These are phyloP conservation scores for Tetramorium bicarinatum DNA, from an alignment of 2,888 invertebrate genomes.

Conservation along the genomic window DNA sequence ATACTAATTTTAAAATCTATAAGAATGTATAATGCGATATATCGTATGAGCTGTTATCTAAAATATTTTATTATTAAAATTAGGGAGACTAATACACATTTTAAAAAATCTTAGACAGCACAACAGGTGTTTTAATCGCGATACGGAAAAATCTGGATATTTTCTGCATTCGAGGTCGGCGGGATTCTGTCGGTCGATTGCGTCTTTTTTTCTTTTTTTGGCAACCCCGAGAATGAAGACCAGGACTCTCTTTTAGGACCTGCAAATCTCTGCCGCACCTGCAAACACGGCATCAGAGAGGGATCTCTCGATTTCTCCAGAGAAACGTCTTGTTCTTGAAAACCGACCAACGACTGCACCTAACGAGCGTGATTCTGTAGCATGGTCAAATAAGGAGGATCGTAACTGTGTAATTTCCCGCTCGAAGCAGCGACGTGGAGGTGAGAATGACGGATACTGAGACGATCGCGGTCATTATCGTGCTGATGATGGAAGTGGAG, in stretches of 20 bases:
- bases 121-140: conserved; percentile 33
- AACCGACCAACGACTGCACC: conserved; percentile 15
- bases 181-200: conserved; percentile 3
- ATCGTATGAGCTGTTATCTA: background rate
- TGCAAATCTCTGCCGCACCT: conserved; percentile 1
- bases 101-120: background rate
- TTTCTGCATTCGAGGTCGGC: background rate
- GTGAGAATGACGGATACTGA: conserved; percentile 8
- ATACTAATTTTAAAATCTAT: background rate
- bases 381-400: conserved; percentile 14
- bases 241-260: conserved; percentile 44
- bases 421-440: background rate
- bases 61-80: background rate
- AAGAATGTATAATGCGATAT: background rate
- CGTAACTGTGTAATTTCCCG: background rate
- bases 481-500: conserved; percentile 38
- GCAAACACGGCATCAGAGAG: conserved; percentile 29
- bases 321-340: background rate
- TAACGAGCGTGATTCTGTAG: conserved; percentile 37
- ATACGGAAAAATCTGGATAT: conserved; percentile 65
- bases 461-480: conserved; percentile 5
- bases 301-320: background rate
- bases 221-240: conserved; percentile 46
- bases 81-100: background rate
- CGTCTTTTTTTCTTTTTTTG: conserved; percentile 39